Evolutionary conservation across 2,888 invertebrate genomes (phyloP).

Genomic region (Unio delphinus): DNA sequence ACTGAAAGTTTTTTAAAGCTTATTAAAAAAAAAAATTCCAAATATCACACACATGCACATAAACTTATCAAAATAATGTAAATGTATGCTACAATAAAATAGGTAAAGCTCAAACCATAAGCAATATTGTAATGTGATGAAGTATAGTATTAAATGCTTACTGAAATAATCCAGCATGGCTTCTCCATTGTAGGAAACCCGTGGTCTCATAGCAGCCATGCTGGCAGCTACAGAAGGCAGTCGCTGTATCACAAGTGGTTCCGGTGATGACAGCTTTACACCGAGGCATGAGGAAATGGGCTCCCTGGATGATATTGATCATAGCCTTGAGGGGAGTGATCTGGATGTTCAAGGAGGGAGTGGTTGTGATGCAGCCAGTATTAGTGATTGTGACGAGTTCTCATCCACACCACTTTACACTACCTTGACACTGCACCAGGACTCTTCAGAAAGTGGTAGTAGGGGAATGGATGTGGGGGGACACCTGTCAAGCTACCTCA

Average conservation of each 20-base stretch:
- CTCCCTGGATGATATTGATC: constrained; percentile 46
- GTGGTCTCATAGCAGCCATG: constrained; percentile 49
- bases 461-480: constrained; percentile 12
- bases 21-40: too few relatives aligned
- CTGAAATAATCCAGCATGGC: not conserved
- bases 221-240: constrained; percentile 24
- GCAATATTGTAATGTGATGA: too few relatives aligned
- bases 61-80: too few relatives aligned
- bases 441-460: constrained; percentile 10
- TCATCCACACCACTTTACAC: not conserved
- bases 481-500: constrained; percentile 9
- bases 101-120: too few relatives aligned
- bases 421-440: constrained; percentile 3
- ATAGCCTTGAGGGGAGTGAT: constrained; percentile 20
- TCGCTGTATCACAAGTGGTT: constrained; percentile 16
- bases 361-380: not conserved
- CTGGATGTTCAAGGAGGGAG: constrained; percentile 2
- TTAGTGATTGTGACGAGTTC: not conserved
- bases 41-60: too few relatives aligned
- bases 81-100: too few relatives aligned
- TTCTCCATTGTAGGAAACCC: constrained; percentile 36
- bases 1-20: too few relatives aligned
- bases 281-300: constrained; percentile 26
- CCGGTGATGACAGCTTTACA: constrained; percentile 24
- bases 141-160: too few relatives aligned